Conservation (phyloP, 2,113 vertebrate species). For the Spermophilus dauricus region DNA sequence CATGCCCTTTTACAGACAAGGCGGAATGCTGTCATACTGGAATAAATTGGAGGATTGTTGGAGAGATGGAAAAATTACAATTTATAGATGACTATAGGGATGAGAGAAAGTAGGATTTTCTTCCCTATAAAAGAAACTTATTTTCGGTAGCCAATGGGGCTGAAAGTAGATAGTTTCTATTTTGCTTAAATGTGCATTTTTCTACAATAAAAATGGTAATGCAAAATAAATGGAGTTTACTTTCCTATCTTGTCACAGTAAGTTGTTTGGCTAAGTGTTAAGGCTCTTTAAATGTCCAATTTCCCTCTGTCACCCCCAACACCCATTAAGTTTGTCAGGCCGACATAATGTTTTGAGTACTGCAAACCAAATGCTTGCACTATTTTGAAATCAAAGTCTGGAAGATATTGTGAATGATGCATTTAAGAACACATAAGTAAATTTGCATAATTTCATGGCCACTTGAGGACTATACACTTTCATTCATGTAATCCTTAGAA, state of each 20-base stretch:
- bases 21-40: not conserved
- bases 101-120: conserved; percentile 73
- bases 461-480: not conserved
- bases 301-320: conserved; percentile 72
- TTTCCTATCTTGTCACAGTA: conserved; percentile 80
- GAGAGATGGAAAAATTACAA: conserved; percentile 58
- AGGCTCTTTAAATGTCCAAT: conserved; percentile 77
- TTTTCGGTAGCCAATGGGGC: conserved; percentile 81
- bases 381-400: conserved; percentile 70
- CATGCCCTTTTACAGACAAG: conserved; percentile 44
- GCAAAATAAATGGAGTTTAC: conserved; percentile 86
- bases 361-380: conserved; percentile 52
- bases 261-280: conserved; percentile 81
- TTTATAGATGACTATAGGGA: conserved; percentile 54
- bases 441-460: conserved; percentile 22
- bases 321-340: conserved; percentile 69
- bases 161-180: conserved; percentile 83
- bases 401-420: conserved; percentile 1
- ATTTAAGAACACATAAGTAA: conserved; percentile 36
- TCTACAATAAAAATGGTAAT: conserved; percentile 82
- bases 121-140: conserved; percentile 69
- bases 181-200: conserved; percentile 84
- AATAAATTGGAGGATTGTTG: conserved; percentile 48
- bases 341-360: conserved; percentile 70
- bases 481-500: conserved; percentile 23